Base-by-base conservation (phyloP, 2,113 vertebrate genomes). In the Brevimyrus niger region DNA sequence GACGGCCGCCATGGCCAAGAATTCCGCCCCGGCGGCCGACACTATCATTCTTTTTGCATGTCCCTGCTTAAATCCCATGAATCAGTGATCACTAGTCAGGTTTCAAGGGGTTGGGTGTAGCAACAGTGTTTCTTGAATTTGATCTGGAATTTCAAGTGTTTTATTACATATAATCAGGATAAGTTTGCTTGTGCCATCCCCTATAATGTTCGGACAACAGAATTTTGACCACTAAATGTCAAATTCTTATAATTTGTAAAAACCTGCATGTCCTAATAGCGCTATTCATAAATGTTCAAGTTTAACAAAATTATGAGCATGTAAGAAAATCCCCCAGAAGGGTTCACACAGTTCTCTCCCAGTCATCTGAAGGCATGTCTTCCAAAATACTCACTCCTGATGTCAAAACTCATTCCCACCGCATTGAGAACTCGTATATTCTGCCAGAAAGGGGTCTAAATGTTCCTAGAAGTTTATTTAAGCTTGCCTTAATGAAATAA, bases 361-460 rank as follows among this genome's bases (percentile, higher is more conserved):
- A 89, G 90, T 92, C 92, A 82, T 91, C 91, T 76, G 89, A 90
- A 91, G 3, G 85, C 93, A 95, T 95, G 94, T 92, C 94, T 95
- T 95, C 94, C 94, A 94, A 89, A 90, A 84, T 88, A 95, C 93
- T 94, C 94, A 94, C 93, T 89, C 90, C 80, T 87, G 89, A 91
- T 93, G 91, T 92, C 92, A 92, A 82, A 69, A 84, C 89, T 90
- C 92, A 91, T 91, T 91, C 91, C 50, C 35, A 38, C 27, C 42
- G 51, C 87, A 83, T 38, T 27, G 86, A 84, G 53, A 87, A 73
- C 86, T 44, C 23, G 31, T 44, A 42, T 23, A 11, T 15, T 88
- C 46, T 84, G 65, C 87, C 89, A 91, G 87, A 91, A 87, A 88
- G 88, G 76, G 87, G 2, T 87, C 87, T 88, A 89, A 88, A 90